phyloP scores from a whole-genome alignment of 2,113 vertebrate genomes.

The Neofelis nebulosa region DNA sequence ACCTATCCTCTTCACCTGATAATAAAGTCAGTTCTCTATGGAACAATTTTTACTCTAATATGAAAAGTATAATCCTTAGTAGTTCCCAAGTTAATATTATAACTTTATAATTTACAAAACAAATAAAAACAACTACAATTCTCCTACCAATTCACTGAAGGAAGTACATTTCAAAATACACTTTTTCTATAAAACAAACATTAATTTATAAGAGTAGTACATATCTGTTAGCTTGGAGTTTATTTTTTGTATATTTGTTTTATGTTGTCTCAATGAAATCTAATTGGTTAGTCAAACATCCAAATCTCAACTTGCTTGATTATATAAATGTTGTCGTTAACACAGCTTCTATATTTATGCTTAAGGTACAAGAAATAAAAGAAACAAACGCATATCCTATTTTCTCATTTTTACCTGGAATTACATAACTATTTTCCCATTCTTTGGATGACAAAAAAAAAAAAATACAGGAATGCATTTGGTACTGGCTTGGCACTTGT shows the following conservation, averaged over 20 bases:
- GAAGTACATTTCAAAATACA: neutral
- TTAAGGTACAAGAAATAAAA: neutral
- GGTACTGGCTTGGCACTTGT: neutral
- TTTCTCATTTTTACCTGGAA: neutral
- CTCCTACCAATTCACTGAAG: neutral
- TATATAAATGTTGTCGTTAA: neutral
- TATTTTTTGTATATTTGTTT: neutral
- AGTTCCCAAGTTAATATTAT: neutral
- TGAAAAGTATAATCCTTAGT: neutral
- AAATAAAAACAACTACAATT: neutral
- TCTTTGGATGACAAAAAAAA: neutral
- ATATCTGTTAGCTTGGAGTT: neutral
- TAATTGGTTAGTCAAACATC: neutral
- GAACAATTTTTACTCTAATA: neutral
- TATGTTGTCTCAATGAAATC: slow-evolving; percentile 7
- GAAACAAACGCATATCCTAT: neutral
- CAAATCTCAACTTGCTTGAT: neutral
- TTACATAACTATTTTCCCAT: neutral
- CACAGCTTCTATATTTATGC: neutral
- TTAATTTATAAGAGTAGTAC: neutral
- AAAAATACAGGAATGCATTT: neutral
- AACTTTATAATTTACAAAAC: neutral
- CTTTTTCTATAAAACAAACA: neutral
- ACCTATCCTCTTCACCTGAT: neutral
- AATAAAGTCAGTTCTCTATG: neutral